phyloP scores from a whole-genome alignment of 2,797 vertebrate genomes.

The Sarcophilus harrisii region DNA sequence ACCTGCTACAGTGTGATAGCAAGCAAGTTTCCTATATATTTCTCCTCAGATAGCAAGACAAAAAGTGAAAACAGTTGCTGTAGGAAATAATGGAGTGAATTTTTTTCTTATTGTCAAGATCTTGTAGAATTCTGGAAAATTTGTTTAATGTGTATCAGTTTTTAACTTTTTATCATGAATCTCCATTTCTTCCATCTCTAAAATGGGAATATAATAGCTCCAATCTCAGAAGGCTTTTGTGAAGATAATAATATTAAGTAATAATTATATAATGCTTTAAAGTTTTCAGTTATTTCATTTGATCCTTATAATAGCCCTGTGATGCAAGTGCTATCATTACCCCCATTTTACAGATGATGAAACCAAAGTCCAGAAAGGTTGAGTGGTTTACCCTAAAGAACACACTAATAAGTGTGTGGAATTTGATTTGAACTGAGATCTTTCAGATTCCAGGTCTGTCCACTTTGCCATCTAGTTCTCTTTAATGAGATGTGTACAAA shows the following conservation, averaged over 20 bases:
- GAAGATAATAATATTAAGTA: neutral
- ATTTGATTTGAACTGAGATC: neutral
- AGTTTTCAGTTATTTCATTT: neutral
- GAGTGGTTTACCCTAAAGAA: neutral
- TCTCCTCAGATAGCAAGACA: neutral
- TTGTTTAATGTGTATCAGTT: neutral
- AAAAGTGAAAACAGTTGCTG: neutral
- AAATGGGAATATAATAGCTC: neutral
- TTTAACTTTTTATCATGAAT: neutral
- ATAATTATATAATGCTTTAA: neutral
- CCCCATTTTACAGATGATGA: neutral
- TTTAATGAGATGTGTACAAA: neutral
- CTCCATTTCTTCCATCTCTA: neutral
- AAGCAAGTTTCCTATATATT: neutral
- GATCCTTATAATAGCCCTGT: neutral
- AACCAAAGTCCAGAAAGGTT: neutral
- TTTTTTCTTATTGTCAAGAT: neutral
- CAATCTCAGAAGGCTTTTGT: neutral
- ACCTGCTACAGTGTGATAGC: neutral
- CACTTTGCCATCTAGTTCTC: neutral
- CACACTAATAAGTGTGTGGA: neutral
- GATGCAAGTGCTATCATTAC: neutral
- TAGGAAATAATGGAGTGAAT: neutral
- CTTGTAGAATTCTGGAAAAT: neutral
- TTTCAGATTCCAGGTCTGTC: neutral